Base-by-base conservation (phyloP, 1,140 invertebrate species). In the Drosophila sechellia region DNA sequence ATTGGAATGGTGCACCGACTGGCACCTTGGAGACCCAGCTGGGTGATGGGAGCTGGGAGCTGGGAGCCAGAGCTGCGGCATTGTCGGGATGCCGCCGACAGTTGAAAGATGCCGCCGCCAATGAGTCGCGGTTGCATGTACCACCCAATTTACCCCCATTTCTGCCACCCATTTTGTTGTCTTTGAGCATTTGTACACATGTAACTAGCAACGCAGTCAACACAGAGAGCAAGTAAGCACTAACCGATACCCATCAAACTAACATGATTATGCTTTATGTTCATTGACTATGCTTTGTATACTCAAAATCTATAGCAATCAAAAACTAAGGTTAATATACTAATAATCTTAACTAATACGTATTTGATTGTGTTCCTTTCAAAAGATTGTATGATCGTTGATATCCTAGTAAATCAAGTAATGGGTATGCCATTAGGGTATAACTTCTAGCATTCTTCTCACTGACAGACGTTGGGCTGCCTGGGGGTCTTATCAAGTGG, bases 91-190 rank as follows among this genome's bases (percentile, higher is more conserved):
- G 84, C 84, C 84, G 48, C 50, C 57, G 59, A 48, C 66, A 80
- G 72, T 90, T 89, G 84, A 89, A 89, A 89, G 84, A 84, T 77
- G 84, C 84, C 84, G 84, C 84, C 79, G 25, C 22, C 40, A 31
- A 35, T 53, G 69, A 58, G 42, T 50, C 63, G 57, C 54, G 63
- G 48, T 57, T 49, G 57, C 58, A 48, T 72, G 50, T 60, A 54
- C 49, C 77, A 39, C 61, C 35, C 45, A 63, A 40, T 49, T 34
- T 6, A 35, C 53, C 35, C 25, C 20, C 39, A 31, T 31, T 31
- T 2, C 31, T 10, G 31, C 31, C 54, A 5, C 52, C 52, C 52
- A 27, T 25, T 13, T 50, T 34, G 43, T 25, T 50, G 48, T 42
- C 39, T 40, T 11, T 34, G 4, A 59, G 58, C 37, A 63, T 43